Percentiles rank a stretch among this genome's conserved stretches.
Conservation (phyloP, 37 sponge, comb jelly and placozoan species). For the Halisarca cf. caerulea region DNA sequence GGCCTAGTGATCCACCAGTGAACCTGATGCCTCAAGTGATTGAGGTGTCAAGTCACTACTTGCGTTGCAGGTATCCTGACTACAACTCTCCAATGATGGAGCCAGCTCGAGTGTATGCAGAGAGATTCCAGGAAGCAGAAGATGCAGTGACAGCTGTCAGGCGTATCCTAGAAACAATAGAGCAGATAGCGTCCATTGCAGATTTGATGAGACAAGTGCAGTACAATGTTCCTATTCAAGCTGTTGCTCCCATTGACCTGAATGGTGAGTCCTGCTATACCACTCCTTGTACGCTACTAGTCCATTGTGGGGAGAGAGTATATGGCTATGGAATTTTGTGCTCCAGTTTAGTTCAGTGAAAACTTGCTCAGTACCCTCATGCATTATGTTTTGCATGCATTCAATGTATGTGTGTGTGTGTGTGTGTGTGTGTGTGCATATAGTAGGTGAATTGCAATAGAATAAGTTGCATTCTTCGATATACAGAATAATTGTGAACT, state of each 20-base stretch:
- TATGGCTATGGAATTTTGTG: too few species aligned
- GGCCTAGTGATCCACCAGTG: background rate
- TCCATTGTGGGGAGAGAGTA: too few species aligned
- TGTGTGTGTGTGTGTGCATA: too few species aligned
- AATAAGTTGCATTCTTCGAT: too few species aligned
- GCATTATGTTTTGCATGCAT: too few species aligned
- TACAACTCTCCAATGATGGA: slow-evolving; percentile 22
- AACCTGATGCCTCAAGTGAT: slow-evolving; percentile 29
- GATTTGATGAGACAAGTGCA: background rate
- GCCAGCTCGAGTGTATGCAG: background rate
- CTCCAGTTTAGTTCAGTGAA: too few species aligned
- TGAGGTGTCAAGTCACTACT: slow-evolving; percentile 39
- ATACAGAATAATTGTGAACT: too few species aligned
- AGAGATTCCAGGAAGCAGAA: slow-evolving; percentile 6
- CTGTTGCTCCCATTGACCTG: background rate
- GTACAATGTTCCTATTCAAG: background rate
- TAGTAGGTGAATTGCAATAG: too few species aligned
- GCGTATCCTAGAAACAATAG: background rate
- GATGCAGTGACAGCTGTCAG: slow-evolving; percentile 1
- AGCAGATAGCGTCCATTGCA: background rate
- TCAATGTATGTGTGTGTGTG: too few species aligned
- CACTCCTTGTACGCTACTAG: background rate
- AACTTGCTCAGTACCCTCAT: too few species aligned
- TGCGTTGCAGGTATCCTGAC: slow-evolving; percentile 56
- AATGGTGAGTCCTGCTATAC: background rate